Evolutionary conservation across 1,140 invertebrate species (phyloP).

Genomic region (Oreohelix idahoensis): DNA sequence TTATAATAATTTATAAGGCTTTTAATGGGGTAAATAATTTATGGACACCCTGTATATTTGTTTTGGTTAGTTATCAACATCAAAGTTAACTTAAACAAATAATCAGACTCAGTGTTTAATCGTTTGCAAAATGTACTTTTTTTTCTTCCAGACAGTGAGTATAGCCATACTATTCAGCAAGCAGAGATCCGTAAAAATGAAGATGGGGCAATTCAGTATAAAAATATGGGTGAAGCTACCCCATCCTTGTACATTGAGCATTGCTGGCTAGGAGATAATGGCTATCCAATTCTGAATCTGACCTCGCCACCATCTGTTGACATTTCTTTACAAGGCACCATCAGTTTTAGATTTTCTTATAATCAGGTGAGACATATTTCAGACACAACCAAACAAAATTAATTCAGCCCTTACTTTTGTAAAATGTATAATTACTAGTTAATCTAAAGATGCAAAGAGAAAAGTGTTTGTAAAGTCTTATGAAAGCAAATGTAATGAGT

Average conservation of each 20-base stretch:
- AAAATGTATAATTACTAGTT: too few relatives aligned
- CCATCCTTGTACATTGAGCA: constrained; percentile 90
- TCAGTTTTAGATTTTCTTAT: constrained; percentile 77
- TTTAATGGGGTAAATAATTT: neutral
- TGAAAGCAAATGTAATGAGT: too few relatives aligned
- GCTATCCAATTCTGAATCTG: constrained; percentile 95
- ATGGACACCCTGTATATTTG: too few relatives aligned
- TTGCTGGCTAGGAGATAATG: constrained; percentile 91
- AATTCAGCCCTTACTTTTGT: too few relatives aligned
- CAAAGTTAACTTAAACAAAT: too few relatives aligned
- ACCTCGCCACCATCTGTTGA: constrained; percentile 89
- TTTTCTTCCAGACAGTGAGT: constrained; percentile 84
- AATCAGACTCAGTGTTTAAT: too few relatives aligned
- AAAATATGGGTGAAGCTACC: constrained; percentile 94
- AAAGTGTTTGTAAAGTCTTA: too few relatives aligned
- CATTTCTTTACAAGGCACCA: constrained; percentile 95
- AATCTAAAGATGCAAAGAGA: too few relatives aligned
- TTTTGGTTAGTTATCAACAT: too few relatives aligned
- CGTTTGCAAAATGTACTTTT: constrained; percentile 1
- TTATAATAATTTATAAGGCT: neutral
- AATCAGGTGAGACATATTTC: constrained; percentile 44
- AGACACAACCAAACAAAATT: neutral
- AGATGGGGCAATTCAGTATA: constrained; percentile 85
- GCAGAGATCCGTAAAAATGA: constrained; percentile 88
- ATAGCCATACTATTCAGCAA: constrained; percentile 91